phyloP scores from a whole-genome alignment of 1,140 invertebrate genomes.

The Drosophila busckii region DNA sequence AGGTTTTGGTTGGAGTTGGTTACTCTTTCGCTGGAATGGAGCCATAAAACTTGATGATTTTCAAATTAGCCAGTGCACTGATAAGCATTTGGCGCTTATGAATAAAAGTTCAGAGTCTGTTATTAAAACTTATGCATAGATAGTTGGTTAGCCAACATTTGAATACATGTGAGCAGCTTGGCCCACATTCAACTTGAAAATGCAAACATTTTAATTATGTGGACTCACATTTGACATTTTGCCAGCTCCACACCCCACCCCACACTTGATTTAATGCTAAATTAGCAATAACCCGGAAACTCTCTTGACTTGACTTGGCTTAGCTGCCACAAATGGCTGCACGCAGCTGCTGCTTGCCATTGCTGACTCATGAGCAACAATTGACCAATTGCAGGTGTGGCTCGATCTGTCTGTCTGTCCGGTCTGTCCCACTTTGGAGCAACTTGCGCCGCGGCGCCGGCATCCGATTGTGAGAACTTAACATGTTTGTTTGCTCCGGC shows the following conservation, averaged over 20 bases:
- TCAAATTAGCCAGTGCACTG: constrained; percentile 47
- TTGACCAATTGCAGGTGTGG: constrained; percentile 60
- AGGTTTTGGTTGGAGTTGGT: constrained; percentile 10
- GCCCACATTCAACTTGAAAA: constrained; percentile 9
- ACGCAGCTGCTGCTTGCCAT: constrained; percentile 4
- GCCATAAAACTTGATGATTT: constrained; percentile 65
- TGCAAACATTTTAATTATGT: constrained; percentile 49
- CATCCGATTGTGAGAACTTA: constrained; percentile 15
- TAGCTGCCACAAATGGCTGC: constrained; percentile 15
- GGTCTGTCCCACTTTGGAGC: constrained; percentile 32
- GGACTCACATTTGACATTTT: constrained; percentile 65
- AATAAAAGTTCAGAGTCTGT: background rate
- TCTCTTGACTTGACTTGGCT: constrained; percentile 24
- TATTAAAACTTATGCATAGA: constrained; percentile 35
- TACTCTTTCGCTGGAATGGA: constrained; percentile 48
- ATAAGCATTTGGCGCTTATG: constrained; percentile 26
- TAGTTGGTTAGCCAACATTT: constrained; percentile 18
- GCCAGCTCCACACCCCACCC: too few relatives aligned
- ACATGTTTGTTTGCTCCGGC: constrained; percentile 65
- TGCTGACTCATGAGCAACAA: constrained; percentile 31
- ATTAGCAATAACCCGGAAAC: constrained; percentile 71
- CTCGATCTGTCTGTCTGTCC: background rate
- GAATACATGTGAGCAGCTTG: constrained; percentile 2
- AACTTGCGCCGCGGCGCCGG: constrained; percentile 21
- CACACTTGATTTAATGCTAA: constrained; percentile 31